Base-by-base conservation (phyloP, 2,888 invertebrate genomes). In the Metalampra italica region DNA sequence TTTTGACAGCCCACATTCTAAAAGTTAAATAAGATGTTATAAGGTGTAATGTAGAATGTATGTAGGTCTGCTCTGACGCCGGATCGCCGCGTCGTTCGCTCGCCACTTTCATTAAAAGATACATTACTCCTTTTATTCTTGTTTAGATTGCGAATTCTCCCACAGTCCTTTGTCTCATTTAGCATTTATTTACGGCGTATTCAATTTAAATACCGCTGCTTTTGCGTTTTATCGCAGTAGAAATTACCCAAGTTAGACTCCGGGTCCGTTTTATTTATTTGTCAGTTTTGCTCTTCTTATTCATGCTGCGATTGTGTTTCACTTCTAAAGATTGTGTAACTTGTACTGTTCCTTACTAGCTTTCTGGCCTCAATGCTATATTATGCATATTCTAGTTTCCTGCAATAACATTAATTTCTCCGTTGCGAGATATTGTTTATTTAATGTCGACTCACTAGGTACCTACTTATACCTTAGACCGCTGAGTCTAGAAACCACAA, bases 151-250 rank as follows among this genome's bases (percentile, higher is more conserved):
- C 73, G 75, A 78, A 82, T 79, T 78, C 71, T 79, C 78, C 75
- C 75, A 64, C 77, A 81, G 78, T 79, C 79, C 79, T 84, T 86
- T 86, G 85, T 87, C 83, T 86, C 83, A 81, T 84, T 86, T 82
- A 82, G 74, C 77, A 82, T 86, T 84, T 85, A 85, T 85, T 86
- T 82, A 86, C 82, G 82, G 78, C 75, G 79, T 78, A 79, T 84
- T 84, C 84, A 82, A 85, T 85, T 86, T 83, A 84, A 86, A 85
- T 81, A 83, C 79, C 71, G 75, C 77, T 81, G 74, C 75, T 78
- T 79, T 75, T 66, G 75, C 76, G 79, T 82, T 85, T 83, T 84
- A 85, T 85, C 82, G 75, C 69, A 63, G 72, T 62, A 74, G 75
- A 70, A 82, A 82, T 79, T 77, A 75, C 73, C 67, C 60, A 75